Conservation (phyloP, 2,888 invertebrate genomes). For the Neoaliturus tenellus region DNA sequence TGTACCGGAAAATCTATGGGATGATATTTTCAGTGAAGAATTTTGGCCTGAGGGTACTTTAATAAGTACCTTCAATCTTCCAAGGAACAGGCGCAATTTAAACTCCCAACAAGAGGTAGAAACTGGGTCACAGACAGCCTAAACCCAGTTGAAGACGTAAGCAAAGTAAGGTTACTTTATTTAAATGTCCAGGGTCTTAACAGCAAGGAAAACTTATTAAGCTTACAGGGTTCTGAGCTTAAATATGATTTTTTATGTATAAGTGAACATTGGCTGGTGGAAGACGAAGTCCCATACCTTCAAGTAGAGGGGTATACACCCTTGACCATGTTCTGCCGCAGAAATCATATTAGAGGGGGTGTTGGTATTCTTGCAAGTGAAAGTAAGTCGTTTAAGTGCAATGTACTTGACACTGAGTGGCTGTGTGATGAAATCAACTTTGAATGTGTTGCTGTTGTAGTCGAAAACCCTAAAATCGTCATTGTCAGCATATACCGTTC, state of each 20-base stretch:
- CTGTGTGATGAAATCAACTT: neutral
- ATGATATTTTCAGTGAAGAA: neutral
- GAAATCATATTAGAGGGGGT: constrained; percentile 6
- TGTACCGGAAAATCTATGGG: neutral
- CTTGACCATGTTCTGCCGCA: constrained; percentile 3
- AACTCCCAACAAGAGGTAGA: neutral
- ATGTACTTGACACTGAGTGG: neutral
- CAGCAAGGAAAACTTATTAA: constrained; percentile 20
- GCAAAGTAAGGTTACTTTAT: neutral
- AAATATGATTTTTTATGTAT: neutral
- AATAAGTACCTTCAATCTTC: neutral
- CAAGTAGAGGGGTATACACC: neutral
- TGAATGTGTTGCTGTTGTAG: neutral
- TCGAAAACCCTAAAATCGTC: neutral
- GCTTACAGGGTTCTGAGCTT: neutral
- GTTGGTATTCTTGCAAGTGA: neutral
- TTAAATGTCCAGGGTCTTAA: neutral
- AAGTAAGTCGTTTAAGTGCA: neutral
- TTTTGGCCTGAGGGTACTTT: constrained; percentile 20
- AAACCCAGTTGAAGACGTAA: neutral
- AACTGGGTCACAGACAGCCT: constrained; percentile 3
- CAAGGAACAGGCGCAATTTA: neutral
- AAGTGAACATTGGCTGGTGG: constrained; percentile 7
- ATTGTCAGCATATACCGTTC: constrained; percentile 8
- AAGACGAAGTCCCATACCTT: neutral